Conservation (phyloP, 2,797 vertebrate genomes). For the Craterocephalus amniculus region DNA sequence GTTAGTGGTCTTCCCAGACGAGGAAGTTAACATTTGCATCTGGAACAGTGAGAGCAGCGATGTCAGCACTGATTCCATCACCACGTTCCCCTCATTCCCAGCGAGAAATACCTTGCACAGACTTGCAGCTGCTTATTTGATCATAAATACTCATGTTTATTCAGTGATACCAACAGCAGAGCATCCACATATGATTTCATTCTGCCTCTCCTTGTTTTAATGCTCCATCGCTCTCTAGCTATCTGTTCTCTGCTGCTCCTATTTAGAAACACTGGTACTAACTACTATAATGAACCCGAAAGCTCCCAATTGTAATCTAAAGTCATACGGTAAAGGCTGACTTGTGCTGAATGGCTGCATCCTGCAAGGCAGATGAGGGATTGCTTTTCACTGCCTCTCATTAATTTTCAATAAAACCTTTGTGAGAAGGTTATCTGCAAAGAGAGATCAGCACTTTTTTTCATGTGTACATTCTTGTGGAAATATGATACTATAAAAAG, state of each 20-base stretch:
- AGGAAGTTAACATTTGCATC: slow-evolving; percentile 40
- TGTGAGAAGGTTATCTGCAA: slow-evolving; percentile 67
- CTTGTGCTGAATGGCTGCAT: slow-evolving; percentile 60
- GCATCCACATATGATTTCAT: slow-evolving; percentile 63
- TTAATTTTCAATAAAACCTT: slow-evolving; percentile 76
- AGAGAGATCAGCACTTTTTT: slow-evolving; percentile 70
- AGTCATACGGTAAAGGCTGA: slow-evolving; percentile 51
- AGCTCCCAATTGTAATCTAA: slow-evolving; percentile 58
- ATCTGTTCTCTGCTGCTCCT: slow-evolving; percentile 26
- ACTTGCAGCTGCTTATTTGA: slow-evolving; percentile 76
- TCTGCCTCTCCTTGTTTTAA: slow-evolving; percentile 33
- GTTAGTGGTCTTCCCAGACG: slow-evolving; percentile 35
- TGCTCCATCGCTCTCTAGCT: background rate
- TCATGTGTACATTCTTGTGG: slow-evolving; percentile 46
- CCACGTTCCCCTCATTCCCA: slow-evolving; percentile 60
- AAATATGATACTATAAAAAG: slow-evolving; percentile 59
- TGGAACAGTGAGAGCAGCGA: slow-evolving; percentile 44
- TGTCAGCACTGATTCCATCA: slow-evolving; percentile 61
- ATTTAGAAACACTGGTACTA: slow-evolving; percentile 43
- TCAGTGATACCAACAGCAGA: slow-evolving; percentile 70
- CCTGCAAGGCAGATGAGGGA: slow-evolving; percentile 66
- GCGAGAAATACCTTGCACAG: slow-evolving; percentile 69
- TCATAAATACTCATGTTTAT: slow-evolving; percentile 81
- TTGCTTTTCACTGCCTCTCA: slow-evolving; percentile 70
- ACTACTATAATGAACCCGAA: slow-evolving; percentile 56